These are phyloP conservation scores for Malacosoma neustria DNA, from an alignment of 2,888 invertebrate species.

Conservation along the genomic window DNA sequence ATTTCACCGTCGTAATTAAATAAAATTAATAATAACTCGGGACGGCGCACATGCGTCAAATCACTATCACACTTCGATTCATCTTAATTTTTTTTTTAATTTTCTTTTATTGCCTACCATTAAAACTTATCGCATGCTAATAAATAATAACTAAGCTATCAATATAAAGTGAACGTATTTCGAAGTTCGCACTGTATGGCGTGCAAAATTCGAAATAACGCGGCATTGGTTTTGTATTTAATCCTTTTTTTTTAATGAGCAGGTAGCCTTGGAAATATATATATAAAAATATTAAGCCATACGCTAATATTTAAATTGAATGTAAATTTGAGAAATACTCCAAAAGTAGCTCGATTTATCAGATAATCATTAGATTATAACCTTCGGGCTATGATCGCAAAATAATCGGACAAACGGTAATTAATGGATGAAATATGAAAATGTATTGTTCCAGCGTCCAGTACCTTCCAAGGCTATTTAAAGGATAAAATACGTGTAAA, in stretches of 20 bases:
- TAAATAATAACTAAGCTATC: conserved; percentile 64
- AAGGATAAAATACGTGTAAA: conserved; percentile 25
- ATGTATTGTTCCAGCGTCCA: not conserved
- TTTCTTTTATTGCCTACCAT: conserved; percentile 33
- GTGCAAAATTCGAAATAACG: conserved; percentile 42
- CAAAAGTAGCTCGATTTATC: too few relatives aligned
- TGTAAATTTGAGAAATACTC: too few relatives aligned
- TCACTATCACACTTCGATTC: conserved; percentile 44
- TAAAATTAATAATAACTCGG: conserved; percentile 9
- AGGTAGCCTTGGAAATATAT: conserved; percentile 12
- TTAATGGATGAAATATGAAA: too few relatives aligned
- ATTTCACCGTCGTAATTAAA: not conserved
- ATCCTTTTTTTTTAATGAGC: conserved; percentile 36
- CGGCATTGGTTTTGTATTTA: conserved; percentile 34
- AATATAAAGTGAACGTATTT: conserved; percentile 25
- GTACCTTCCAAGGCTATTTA: conserved; percentile 2
- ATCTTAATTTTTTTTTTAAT: conserved; percentile 38
- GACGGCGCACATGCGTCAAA: conserved; percentile 46
- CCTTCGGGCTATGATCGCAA: too few relatives aligned
- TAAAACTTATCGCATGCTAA: conserved; percentile 60
- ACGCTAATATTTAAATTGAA: too few relatives aligned
- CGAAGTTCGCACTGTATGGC: conserved; percentile 25
- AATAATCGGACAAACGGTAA: too few relatives aligned
- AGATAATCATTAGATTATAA: too few relatives aligned
- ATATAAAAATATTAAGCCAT: conserved; percentile 10